Percentiles rank a stretch among this genome's conserved stretches.
Conservation (phyloP, 2,113 vertebrate genomes). For the Cavia porcellus region DNA sequence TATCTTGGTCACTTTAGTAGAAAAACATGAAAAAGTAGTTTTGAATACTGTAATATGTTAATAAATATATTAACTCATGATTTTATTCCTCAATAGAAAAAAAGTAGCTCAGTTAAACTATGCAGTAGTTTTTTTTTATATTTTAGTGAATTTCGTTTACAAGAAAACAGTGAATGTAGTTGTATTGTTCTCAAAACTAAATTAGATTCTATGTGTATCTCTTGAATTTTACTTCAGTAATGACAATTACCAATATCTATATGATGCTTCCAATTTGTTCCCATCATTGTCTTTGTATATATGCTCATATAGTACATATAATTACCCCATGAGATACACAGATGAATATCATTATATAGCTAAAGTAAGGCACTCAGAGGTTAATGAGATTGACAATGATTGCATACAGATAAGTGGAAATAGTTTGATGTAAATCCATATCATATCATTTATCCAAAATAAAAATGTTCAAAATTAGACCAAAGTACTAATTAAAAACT, state of each 20-base stretch:
- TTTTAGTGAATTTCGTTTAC: constrained; percentile 6
- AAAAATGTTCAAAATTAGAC: neutral
- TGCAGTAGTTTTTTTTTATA: neutral
- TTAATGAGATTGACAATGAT: neutral
- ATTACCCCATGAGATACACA: neutral
- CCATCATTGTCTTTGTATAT: neutral
- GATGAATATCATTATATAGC: neutral
- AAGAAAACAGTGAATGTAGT: neutral
- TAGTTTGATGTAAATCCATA: neutral
- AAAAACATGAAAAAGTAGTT: constrained; percentile 46
- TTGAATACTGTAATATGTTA: neutral
- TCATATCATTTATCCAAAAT: neutral
- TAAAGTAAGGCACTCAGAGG: neutral
- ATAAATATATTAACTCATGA: neutral
- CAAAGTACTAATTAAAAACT: neutral
- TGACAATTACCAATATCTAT: neutral
- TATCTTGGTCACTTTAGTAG: neutral
- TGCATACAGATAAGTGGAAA: neutral
- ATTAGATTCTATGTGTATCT: neutral
- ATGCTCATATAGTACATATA: neutral
- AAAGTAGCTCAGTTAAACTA: neutral
- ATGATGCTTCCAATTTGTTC: neutral
- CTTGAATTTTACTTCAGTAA: neutral
- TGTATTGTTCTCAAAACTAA: neutral
- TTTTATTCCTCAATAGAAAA: constrained; percentile 14